Percentiles rank a stretch among this genome's conserved stretches.
These are phyloP conservation scores for Hyla sarda DNA, from an alignment of 2,113 vertebrate genomes.

Conservation along the genomic window DNA sequence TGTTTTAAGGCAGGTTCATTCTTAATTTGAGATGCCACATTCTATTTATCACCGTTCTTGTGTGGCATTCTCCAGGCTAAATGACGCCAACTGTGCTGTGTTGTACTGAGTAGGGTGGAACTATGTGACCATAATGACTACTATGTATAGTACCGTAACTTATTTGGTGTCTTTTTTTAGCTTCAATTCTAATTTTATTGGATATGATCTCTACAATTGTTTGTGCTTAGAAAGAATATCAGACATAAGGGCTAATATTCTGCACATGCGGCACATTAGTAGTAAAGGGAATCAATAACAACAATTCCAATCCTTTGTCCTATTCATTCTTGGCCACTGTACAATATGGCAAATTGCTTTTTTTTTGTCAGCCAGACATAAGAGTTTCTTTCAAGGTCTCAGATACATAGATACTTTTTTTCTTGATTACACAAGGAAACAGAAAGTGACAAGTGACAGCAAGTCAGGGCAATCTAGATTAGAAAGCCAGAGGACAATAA, in stretches of 20 bases:
- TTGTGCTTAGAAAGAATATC: background rate
- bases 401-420: no score
- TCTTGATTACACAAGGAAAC: no score
- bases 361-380: no score
- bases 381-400: no score
- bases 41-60: background rate
- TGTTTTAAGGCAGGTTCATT: background rate
- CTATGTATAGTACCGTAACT: background rate
- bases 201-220: background rate
- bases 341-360: no score
- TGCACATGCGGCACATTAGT: background rate
- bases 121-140: background rate
- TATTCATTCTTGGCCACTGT: no score
- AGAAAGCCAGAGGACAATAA: no score
- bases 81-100: background rate
- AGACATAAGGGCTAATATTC: background rate
- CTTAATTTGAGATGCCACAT: constrained; percentile 21
- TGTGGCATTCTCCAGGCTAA: background rate
- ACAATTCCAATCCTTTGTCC: no score
- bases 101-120: background rate
- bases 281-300: no score
- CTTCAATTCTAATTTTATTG: background rate
- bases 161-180: background rate
- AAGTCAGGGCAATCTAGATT: no score
- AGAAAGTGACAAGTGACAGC: no score